phyloP scores from a whole-genome alignment of 2,113 vertebrate species.

The Camelus dromedarius region DNA sequence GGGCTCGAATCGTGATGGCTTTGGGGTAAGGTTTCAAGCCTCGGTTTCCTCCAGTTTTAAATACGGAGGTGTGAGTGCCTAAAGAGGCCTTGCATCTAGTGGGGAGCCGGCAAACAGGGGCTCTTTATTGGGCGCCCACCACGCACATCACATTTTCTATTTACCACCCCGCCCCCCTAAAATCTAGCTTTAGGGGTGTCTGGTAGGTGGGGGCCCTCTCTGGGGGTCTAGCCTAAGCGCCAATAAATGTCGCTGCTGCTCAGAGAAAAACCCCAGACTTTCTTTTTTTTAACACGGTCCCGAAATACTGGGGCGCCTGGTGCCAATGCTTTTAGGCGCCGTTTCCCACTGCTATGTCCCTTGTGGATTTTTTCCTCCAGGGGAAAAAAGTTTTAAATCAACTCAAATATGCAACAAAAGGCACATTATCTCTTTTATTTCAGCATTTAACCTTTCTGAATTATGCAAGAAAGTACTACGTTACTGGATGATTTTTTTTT shows the following conservation, averaged over 20 bases:
- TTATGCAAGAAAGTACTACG: neutral
- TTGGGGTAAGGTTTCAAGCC: neutral
- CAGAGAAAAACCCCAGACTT: neutral
- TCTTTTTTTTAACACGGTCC: neutral
- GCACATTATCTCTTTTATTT: neutral
- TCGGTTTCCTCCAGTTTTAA: neutral
- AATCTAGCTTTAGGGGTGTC: neutral
- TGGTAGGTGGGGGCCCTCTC: neutral
- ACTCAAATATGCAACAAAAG: neutral
- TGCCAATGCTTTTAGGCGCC: neutral
- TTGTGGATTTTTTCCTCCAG: neutral
- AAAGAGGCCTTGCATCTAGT: neutral
- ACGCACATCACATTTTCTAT: accelerated
- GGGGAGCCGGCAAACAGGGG: neutral
- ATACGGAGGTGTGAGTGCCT: neutral
- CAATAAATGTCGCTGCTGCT: neutral
- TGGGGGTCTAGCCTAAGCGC: neutral
- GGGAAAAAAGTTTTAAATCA: neutral
- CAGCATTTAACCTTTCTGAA: slow-evolving; percentile 16
- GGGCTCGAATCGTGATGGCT: no score
- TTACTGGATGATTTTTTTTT: neutral
- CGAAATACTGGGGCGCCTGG: neutral
- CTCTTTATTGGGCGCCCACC: neutral
- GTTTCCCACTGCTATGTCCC: neutral
- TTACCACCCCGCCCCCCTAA: neutral